Base-by-base conservation (phyloP, 2,113 vertebrate species). In the Sula dactylatra region DNA sequence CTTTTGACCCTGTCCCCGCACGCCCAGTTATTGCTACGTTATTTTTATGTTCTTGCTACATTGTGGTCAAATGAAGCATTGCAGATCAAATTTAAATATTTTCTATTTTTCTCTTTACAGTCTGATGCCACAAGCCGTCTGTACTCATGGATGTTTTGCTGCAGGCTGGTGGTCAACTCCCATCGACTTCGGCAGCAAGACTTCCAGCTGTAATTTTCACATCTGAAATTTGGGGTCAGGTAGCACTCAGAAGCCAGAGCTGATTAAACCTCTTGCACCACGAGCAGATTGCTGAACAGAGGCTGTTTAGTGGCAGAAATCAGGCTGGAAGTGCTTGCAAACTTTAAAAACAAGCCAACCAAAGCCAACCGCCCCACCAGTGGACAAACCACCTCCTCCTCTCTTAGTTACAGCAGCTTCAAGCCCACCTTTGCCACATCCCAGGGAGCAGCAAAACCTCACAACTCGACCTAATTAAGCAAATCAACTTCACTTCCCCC, bases 61-160 rank as follows among this genome's bases (percentile, higher is more conserved):
- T 3, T 11, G 27, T 4, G 49, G 44, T 10, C 0, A 0, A 54
- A 31, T 0, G 2, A 70, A 91, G 71, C 50, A 52, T 0, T 36
- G 27, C 1, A 3, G 49, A 25, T 55, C 55, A 82, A n/a, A 65
- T 50, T 42, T 19, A 76, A 58, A 1, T n/a, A 16, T 71, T n/a
- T 88, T 55, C 49, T 79, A 4, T 0, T 78, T 74, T 67, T 47
- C 40, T 81, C 25, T 69, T 81, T 29, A 42, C 18, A 34, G n/a
- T 17, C 38, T 66, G 49, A 52, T 1, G 4, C 42, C n/a, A 50
- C 61, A 56, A 59, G 7, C 45, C 3, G 0, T 2, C 3, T 25
- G 74, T 78, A 20, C 64, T 78, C 6, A 3, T 2, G 18, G 82
- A 32, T 80, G 58, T 50, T 70, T 38, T 32, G 8, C 64, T 62